These are phyloP conservation scores for Copidosoma floridanum DNA, from an alignment of 1,140 invertebrate genomes.

Conservation along the genomic window DNA sequence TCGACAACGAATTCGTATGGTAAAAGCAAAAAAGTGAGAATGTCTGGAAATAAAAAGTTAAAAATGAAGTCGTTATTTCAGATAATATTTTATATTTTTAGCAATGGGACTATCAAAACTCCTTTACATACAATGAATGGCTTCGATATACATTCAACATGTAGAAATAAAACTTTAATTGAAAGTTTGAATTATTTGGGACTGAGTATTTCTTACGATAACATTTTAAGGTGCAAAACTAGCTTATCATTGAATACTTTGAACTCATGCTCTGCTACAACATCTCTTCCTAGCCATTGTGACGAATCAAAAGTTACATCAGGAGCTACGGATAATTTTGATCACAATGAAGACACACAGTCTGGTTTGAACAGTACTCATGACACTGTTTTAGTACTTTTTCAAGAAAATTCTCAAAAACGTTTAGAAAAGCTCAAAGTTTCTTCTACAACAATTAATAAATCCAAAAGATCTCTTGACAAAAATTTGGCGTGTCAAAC, in stretches of 20 bases:
- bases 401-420: slow-evolving; percentile 9
- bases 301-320: slow-evolving; percentile 17
- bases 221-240: slow-evolving; percentile 12
- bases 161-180: slow-evolving; percentile 8
- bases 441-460: background rate
- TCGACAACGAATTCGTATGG: background rate
- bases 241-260: slow-evolving; percentile 9
- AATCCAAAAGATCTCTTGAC: background rate
- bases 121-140: slow-evolving; percentile 14
- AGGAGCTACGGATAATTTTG: slow-evolving; percentile 29
- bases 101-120: slow-evolving; percentile 1
- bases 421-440: background rate
- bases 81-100: slow-evolving; percentile 14
- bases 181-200: slow-evolving; percentile 13
- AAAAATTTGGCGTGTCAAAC: background rate
- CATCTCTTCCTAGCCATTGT: slow-evolving; percentile 22
- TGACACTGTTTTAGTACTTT: slow-evolving; percentile 22
- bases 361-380: slow-evolving; percentile 24
- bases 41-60: background rate
- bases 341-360: slow-evolving; percentile 24
- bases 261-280: background rate
- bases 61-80: slow-evolving; percentile 5
- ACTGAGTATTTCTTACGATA: slow-evolving; percentile 19
- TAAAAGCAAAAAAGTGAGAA: no score
- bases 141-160: background rate